phyloP scores from a whole-genome alignment of 2,888 invertebrate species.

The Orchesella flavescens region DNA sequence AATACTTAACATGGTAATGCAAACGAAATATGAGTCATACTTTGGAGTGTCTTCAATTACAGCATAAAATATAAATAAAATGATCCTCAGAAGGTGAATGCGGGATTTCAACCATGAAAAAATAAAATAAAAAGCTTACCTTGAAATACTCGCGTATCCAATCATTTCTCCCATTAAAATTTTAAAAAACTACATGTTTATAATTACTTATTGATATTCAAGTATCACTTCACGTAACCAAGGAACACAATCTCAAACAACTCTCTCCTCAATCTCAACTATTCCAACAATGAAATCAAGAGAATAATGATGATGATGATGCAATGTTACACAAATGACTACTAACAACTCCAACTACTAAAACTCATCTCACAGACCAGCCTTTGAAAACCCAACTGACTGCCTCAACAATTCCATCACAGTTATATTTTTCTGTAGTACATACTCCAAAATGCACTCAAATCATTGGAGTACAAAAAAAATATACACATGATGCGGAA shows the following conservation, averaged over 20 bases:
- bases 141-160: too few species aligned
- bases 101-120: too few species aligned
- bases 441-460: slow-evolving; percentile 7
- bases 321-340: not conserved
- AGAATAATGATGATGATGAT: not conserved
- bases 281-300: not conserved
- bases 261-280: not conserved
- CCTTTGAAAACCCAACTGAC: slow-evolving; percentile 36
- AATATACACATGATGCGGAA: not conserved
- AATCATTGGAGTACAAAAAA: not conserved
- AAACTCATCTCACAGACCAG: not conserved
- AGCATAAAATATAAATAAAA: too few species aligned
- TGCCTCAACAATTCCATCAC: slow-evolving; percentile 45
- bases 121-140: too few species aligned
- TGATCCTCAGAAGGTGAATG: too few species aligned
- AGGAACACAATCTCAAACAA: not conserved
- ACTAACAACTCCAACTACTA: not conserved
- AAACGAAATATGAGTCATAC: too few species aligned
- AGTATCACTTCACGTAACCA: not conserved
- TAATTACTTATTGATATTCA: not conserved
- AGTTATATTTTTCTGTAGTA: not conserved
- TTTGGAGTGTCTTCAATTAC: too few species aligned
- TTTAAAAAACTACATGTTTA: too few species aligned
- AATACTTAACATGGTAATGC: too few species aligned
- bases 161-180: too few species aligned